phyloP scores from a whole-genome alignment of 2,113 vertebrate species.

The Vidua chalybeata region DNA sequence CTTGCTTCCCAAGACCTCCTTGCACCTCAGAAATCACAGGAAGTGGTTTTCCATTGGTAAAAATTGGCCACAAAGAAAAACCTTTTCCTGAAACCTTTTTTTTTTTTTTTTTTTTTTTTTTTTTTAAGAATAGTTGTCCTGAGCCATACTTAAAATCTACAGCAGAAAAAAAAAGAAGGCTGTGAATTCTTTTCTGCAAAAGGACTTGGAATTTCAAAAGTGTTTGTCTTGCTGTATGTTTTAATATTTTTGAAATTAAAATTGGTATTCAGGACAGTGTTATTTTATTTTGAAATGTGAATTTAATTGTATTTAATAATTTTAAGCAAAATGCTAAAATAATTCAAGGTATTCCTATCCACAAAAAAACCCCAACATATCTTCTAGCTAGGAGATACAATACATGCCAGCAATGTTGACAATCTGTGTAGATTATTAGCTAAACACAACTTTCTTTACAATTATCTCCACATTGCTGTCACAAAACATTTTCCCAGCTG shows the following conservation, averaged over 20 bases:
- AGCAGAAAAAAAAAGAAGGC: accelerated
- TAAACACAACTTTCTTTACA: neutral
- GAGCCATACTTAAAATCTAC: neutral
- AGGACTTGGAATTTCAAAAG: neutral
- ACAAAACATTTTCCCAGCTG: neutral
- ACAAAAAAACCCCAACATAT: neutral
- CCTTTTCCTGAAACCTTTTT: neutral
- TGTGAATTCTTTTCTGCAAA: neutral
- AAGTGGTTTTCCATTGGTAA: neutral
- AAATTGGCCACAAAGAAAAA: neutral
- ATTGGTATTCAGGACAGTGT: accelerated
- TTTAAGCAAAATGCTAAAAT: neutral
- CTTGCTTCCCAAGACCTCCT: accelerated
- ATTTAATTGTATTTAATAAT: neutral
- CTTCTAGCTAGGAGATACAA: neutral
- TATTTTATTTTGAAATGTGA: neutral
- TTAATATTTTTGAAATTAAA: neutral
- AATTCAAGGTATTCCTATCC: neutral
- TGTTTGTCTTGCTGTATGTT: accelerated
- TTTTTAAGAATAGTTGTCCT: neutral
- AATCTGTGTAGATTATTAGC: neutral
- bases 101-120: no score
- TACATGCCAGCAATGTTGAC: neutral
- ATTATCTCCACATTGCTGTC: neutral
- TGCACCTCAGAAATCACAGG: neutral